Conservation (phyloP, 2,888 invertebrate genomes). For the Sarcophaga carnaria region DNA sequence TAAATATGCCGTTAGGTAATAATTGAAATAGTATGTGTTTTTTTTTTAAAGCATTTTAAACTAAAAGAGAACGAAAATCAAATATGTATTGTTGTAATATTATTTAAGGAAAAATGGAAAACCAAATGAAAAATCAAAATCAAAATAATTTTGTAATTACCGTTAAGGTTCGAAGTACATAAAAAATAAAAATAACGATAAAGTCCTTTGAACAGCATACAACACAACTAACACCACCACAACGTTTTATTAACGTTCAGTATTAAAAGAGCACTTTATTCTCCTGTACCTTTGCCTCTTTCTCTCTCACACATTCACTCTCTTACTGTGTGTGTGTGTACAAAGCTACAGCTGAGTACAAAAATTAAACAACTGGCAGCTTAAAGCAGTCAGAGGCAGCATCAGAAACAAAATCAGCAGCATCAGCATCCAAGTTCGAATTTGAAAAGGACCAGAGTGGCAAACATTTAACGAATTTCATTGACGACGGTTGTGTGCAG, state of each 20-base stretch:
- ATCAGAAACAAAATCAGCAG: constrained; percentile 47
- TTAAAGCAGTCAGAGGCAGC: constrained; percentile 64
- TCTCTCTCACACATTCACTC: not conserved
- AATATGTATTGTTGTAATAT: too few species aligned
- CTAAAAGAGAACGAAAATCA: too few species aligned
- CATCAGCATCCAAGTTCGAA: constrained; percentile 65
- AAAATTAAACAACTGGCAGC: constrained; percentile 59
- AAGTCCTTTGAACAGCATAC: too few species aligned
- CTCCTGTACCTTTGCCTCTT: constrained; percentile 34
- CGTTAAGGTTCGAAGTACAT: too few species aligned
- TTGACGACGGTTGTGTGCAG: constrained; percentile 81
- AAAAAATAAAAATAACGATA: too few species aligned
- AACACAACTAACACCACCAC: too few species aligned
- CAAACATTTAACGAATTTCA: constrained; percentile 81
- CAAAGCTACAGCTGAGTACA: constrained; percentile 63
- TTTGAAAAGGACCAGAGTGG: constrained; percentile 57
- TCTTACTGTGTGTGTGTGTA: constrained; percentile 23
- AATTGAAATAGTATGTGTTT: too few species aligned
- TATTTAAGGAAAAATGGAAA: too few species aligned
- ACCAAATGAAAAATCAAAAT: too few species aligned
- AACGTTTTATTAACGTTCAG: not conserved
- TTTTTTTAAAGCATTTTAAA: too few species aligned
- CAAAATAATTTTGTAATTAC: too few species aligned
- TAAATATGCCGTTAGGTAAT: too few species aligned
- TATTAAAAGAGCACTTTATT: constrained; percentile 28